Evolutionary conservation across 1,140 invertebrate species (phyloP).

Genomic region (Sminthurides bifidus): DNA sequence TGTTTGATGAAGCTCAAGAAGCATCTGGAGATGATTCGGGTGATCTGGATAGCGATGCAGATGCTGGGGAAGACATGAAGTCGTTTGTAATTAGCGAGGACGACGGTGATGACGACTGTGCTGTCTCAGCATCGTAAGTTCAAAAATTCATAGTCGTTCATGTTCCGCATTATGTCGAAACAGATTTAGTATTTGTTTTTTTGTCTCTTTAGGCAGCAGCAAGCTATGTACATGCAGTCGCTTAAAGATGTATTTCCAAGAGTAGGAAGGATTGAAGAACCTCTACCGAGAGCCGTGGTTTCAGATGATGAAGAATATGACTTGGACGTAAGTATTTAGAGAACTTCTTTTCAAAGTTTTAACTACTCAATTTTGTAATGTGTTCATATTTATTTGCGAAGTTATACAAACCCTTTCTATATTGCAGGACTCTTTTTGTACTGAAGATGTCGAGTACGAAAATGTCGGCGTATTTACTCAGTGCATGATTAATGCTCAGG

Average conservation of each 20-base stretch:
- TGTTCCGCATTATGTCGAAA: neutral
- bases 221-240: slow-evolving; percentile 15
- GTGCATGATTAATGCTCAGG: slow-evolving; percentile 20
- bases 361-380: neutral
- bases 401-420: neutral
- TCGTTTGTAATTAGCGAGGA: neutral
- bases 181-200: neutral
- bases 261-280: neutral
- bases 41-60: too few species aligned
- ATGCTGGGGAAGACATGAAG: too few species aligned
- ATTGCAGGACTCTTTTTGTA: slow-evolving; percentile 27
- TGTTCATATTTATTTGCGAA: neutral
- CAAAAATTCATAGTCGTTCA: neutral
- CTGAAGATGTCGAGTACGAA: slow-evolving; percentile 22
- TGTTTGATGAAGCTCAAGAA: slow-evolving; percentile 17
- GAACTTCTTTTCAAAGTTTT: neutral
- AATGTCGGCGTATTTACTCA: slow-evolving; percentile 28
- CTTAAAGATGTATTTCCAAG: slow-evolving; percentile 12
- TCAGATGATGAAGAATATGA: neutral
- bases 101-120: slow-evolving; percentile 1
- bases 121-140: slow-evolving; percentile 13
- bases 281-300: neutral
- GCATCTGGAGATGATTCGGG: slow-evolving; percentile 2
- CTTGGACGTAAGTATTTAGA: neutral
- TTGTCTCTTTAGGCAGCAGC: slow-evolving; percentile 15